Conservation (phyloP, 2,888 invertebrate genomes). For the Apotomis capreana region DNA sequence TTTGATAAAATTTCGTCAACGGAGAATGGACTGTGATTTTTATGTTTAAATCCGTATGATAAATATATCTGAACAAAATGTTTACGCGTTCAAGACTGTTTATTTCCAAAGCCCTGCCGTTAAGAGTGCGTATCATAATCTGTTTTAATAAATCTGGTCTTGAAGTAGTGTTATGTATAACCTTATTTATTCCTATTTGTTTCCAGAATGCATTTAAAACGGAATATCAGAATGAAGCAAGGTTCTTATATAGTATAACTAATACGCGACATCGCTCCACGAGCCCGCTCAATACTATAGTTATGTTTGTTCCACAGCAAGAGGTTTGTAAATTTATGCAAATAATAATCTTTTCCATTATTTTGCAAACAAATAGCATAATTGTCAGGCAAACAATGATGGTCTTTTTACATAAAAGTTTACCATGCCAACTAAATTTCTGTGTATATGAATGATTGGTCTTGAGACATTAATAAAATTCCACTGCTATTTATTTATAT, state of each 20-base stretch:
- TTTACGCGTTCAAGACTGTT: conserved; percentile 74
- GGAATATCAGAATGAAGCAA: conserved; percentile 73
- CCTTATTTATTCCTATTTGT: conserved; percentile 45
- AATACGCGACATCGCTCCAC: conserved; percentile 77
- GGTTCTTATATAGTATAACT: conserved; percentile 67
- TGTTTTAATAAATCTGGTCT: conserved; percentile 16
- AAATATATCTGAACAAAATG: conserved; percentile 59
- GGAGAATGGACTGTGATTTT: conserved; percentile 51
- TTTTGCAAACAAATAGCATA: conserved; percentile 17
- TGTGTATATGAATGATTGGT: no score
- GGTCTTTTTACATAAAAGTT: background rate
- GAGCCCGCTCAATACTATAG: conserved; percentile 94
- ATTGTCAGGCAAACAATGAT: background rate
- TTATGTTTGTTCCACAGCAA: conserved; percentile 99
- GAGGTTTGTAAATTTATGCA: conserved; percentile 85
- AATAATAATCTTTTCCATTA: conserved; percentile 32
- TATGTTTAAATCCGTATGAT: conserved; percentile 39
- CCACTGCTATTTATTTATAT: no score
- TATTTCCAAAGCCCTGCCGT: conserved; percentile 63
- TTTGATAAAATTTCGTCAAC: conserved; percentile 20
- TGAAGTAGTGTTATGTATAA: conserved; percentile 29
- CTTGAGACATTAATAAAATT: no score
- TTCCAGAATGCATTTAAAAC: conserved; percentile 73
- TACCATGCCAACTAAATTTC: no score
- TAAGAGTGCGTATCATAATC: conserved; percentile 59